Evolutionary conservation across 2,797 vertebrate genomes (phyloP).

Genomic region (Enteromius paludinosus): DNA sequence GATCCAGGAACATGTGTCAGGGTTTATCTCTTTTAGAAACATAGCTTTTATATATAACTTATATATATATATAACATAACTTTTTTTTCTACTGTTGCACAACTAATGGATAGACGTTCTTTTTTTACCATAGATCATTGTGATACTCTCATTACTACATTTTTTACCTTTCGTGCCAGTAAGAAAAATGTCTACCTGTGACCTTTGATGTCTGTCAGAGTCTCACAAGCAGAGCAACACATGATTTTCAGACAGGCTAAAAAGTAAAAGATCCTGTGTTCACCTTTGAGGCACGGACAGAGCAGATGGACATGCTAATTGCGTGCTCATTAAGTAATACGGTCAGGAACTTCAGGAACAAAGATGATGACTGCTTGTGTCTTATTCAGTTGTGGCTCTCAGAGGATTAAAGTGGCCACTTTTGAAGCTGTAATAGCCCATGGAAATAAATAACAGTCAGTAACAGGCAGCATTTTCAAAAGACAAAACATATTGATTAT

Average conservation of each 20-base stretch:
- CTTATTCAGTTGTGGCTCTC: conserved; percentile 46
- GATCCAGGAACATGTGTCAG: not conserved
- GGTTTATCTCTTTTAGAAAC: not conserved
- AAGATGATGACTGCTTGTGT: conserved; percentile 50
- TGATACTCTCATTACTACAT: not conserved
- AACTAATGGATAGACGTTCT: not conserved
- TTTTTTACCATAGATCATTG: not conserved
- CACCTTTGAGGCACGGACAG: conserved; percentile 55
- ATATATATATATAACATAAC: too few species aligned
- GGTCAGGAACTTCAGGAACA: conserved; percentile 45
- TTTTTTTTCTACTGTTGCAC: conserved; percentile 10
- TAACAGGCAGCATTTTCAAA: conserved; percentile 15
- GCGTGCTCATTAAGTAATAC: conserved; percentile 57
- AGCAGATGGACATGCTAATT: conserved; percentile 68
- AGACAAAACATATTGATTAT: conserved; percentile 10
- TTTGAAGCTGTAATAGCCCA: conserved; percentile 16
- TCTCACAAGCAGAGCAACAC: conserved; percentile 17
- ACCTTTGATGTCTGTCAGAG: conserved; percentile 43
- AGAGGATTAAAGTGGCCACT: conserved; percentile 19
- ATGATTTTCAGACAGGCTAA: conserved; percentile 44
- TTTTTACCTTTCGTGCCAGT: conserved; percentile 1
- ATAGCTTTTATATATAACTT: not conserved
- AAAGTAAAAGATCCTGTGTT: conserved; percentile 56
- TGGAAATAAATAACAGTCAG: conserved; percentile 36
- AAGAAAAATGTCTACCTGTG: conserved; percentile 1